A percentile compares a stretch with the other conserved stretches of the same genome.
phyloP scores from a whole-genome alignment of 1,140 invertebrate species.

The Leptonema lineaticorne region DNA sequence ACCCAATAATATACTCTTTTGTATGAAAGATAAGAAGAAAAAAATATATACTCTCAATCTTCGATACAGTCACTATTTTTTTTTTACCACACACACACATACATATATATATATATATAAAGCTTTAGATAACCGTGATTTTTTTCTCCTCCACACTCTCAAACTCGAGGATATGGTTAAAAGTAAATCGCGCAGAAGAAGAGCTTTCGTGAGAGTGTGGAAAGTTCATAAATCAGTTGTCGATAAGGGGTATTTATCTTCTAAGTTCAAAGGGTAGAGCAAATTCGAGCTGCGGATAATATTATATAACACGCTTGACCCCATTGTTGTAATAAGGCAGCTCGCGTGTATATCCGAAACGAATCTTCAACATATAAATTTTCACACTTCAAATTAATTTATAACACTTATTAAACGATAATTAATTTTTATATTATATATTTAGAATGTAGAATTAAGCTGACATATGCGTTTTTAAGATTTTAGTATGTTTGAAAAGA shows the following conservation, averaged over 20 bases:
- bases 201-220: conserved; percentile 17
- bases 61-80: not conserved
- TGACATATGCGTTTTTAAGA: too few relatives aligned
- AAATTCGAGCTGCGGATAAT: conserved; percentile 7
- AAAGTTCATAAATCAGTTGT: conserved; percentile 18
- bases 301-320: conserved; percentile 9
- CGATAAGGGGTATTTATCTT: conserved; percentile 19
- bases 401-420: too few relatives aligned
- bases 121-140: not conserved
- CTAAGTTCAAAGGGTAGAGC: conserved; percentile 11
- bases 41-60: not conserved
- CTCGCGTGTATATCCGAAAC: not conserved
- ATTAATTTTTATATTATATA: too few relatives aligned
- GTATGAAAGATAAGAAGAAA: too few relatives aligned
- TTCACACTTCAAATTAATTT: too few relatives aligned
- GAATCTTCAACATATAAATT: too few relatives aligned
- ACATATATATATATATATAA: too few relatives aligned
- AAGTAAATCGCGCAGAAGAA: conserved; percentile 18
- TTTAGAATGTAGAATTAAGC: too few relatives aligned
- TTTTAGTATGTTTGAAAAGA: too few relatives aligned
- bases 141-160: not conserved
- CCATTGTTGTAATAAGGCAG: not conserved
- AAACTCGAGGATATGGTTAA: conserved; percentile 11
- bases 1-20: not conserved
- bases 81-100: not conserved